Conservation (phyloP, 2,797 vertebrate species). For the Macropus fuliginosus region DNA sequence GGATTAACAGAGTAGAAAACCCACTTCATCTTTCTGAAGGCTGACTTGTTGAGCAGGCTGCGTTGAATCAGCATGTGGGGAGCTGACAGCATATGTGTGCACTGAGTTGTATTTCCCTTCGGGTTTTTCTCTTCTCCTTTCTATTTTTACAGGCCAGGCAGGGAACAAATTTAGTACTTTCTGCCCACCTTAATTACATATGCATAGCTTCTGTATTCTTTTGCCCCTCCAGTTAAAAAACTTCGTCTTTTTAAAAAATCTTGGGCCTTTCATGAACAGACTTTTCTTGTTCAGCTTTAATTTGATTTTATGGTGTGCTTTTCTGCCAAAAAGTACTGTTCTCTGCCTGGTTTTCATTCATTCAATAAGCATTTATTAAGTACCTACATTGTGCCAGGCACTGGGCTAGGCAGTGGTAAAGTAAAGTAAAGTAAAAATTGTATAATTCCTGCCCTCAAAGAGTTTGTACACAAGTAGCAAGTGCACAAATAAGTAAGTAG, state of each 20-base stretch:
- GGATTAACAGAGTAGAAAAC: conserved; percentile 32
- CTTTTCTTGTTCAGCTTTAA: background rate
- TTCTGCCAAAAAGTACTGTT: background rate
- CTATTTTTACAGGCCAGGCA: conserved; percentile 40
- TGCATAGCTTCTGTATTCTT: background rate
- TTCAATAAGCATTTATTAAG: background rate
- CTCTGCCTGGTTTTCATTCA: background rate
- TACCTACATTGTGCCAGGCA: background rate
- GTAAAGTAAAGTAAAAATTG: background rate
- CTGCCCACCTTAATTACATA: conserved; percentile 25
- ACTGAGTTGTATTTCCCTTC: background rate
- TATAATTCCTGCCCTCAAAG: background rate
- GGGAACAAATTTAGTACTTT: background rate
- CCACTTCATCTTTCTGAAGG: background rate
- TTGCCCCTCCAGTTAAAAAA: background rate
- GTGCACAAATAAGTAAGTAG: background rate
- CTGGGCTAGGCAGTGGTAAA: background rate
- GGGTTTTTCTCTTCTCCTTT: conserved; percentile 18
- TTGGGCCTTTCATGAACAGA: background rate
- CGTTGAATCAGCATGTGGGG: background rate
- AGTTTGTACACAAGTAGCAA: background rate
- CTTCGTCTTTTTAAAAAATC: background rate
- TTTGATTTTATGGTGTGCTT: background rate
- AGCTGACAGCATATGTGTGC: conserved; percentile 19
- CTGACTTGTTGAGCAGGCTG: background rate